A percentile compares a stretch with the other conserved stretches of the same genome.
These are phyloP conservation scores for Tipula helvola DNA, from an alignment of 2,888 invertebrate species.

Conservation along the genomic window DNA sequence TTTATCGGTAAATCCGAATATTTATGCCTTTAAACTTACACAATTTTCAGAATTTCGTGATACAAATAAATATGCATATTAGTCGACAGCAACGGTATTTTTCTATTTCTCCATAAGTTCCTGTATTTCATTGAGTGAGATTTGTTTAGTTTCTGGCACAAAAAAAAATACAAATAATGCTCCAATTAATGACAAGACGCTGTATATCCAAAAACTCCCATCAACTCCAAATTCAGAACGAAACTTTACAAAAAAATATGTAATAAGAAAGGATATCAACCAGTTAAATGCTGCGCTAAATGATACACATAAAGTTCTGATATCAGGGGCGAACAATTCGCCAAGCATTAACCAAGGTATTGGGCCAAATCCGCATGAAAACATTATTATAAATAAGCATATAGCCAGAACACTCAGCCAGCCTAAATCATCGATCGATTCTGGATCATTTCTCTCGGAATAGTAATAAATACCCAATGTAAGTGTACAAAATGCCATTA, in stretches of 20 bases:
- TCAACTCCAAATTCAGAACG: slow-evolving; percentile 37
- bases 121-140: slow-evolving; percentile 53
- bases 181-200: slow-evolving; percentile 44
- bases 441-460: slow-evolving; percentile 19
- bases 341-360: slow-evolving; percentile 62
- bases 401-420: slow-evolving; percentile 49
- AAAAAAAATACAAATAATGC: slow-evolving; percentile 48
- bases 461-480: slow-evolving; percentile 51
- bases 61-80: too few species aligned
- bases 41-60: too few species aligned
- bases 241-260: slow-evolving; percentile 33
- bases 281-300: slow-evolving; percentile 63
- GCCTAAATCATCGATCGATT: not conserved
- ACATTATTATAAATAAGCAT: slow-evolving; percentile 57
- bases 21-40: not conserved
- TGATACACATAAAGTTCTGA: slow-evolving; percentile 57
- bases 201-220: slow-evolving; percentile 54
- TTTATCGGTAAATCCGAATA: too few species aligned
- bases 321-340: slow-evolving; percentile 59
- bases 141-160: slow-evolving; percentile 47
- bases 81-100: too few species aligned
- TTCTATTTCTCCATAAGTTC: slow-evolving; percentile 46
- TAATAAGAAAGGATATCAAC: slow-evolving; percentile 40
- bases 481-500: slow-evolving; percentile 52
- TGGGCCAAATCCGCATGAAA: slow-evolving; percentile 66